phyloP scores from a whole-genome alignment of 2,113 vertebrate genomes.

The Catharus bicknelli region DNA sequence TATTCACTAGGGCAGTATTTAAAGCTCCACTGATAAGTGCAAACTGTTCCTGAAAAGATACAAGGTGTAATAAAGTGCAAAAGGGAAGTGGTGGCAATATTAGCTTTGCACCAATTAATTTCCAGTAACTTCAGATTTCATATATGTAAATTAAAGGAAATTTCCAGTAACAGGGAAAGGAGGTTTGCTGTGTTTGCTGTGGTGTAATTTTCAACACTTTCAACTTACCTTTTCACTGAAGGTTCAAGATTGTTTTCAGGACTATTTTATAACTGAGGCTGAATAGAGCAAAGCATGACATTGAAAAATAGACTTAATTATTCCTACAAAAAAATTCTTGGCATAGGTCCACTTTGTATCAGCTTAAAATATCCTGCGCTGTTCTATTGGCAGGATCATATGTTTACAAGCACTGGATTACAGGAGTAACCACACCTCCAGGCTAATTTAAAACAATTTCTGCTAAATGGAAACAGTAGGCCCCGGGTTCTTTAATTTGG shows the following conservation, averaged over 20 bases:
- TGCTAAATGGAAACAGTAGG: constrained; percentile 47
- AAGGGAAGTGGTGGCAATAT: constrained; percentile 14
- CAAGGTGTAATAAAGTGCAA: neutral
- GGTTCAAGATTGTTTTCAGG: constrained; percentile 14
- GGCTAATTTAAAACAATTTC: constrained; percentile 55
- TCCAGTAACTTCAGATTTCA: constrained; percentile 22
- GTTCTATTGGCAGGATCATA: constrained; percentile 17
- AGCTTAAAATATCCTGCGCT: constrained; percentile 37
- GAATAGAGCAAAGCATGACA: constrained; percentile 9
- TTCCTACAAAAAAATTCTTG: constrained; percentile 47
- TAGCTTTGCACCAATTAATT: constrained; percentile 16
- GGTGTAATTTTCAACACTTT: neutral
- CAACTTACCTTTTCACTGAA: neutral
- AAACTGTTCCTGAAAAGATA: constrained; percentile 53
- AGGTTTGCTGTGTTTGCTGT: neutral
- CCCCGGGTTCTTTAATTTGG: neutral
- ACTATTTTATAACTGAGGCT: constrained; percentile 36
- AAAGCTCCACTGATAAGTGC: constrained; percentile 58
- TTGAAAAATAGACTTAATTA: constrained; percentile 62
- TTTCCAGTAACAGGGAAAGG: neutral
- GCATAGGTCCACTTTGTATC: constrained; percentile 8
- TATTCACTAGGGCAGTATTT: constrained; percentile 46
- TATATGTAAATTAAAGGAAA: neutral
- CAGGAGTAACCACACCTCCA: constrained; percentile 52
- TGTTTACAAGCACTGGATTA: constrained; percentile 57